Conservation (phyloP, 1,140 invertebrate species). For the Tigriopus japonicus region DNA sequence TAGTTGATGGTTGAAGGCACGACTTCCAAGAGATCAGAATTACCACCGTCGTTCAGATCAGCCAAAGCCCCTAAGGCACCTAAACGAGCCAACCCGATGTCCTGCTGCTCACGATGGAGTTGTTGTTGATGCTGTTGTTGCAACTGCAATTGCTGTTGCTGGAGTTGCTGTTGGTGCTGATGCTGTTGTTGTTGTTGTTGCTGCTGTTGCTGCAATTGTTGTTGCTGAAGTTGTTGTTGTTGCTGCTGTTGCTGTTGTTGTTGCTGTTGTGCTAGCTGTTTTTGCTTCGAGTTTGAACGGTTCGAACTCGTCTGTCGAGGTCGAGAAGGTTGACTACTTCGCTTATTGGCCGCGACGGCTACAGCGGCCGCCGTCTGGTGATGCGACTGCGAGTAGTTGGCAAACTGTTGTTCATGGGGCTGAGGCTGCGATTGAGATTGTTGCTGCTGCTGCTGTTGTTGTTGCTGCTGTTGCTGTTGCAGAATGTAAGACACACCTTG, state of each 20-base stretch:
- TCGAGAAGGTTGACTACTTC: not conserved
- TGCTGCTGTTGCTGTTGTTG: not conserved
- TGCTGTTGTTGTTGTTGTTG: not conserved
- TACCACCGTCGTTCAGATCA: not conserved
- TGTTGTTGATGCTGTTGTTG: not conserved
- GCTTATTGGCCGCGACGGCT: not conserved
- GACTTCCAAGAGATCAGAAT: not conserved
- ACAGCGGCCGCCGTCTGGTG: not conserved
- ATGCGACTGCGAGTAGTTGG: too few relatives aligned
- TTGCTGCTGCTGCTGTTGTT: not conserved
- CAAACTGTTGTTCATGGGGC: not conserved
- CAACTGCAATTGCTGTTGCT: not conserved
- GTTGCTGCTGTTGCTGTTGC: not conserved
- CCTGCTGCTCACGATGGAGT: not conserved
- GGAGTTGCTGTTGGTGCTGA: not conserved
- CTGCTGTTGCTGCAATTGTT: not conserved
- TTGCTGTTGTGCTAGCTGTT: not conserved
- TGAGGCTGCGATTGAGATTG: not conserved
- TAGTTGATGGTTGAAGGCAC: not conserved
- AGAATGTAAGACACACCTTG: not conserved
- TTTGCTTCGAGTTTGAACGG: not conserved
- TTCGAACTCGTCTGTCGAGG: not conserved
- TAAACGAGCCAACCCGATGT: slow-evolving; percentile 5
- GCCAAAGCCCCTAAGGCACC: not conserved
- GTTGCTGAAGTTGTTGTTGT: not conserved